These are phyloP conservation scores for Coboldia fuscipes DNA, from an alignment of 1,140 invertebrate genomes.

Conservation along the genomic window DNA sequence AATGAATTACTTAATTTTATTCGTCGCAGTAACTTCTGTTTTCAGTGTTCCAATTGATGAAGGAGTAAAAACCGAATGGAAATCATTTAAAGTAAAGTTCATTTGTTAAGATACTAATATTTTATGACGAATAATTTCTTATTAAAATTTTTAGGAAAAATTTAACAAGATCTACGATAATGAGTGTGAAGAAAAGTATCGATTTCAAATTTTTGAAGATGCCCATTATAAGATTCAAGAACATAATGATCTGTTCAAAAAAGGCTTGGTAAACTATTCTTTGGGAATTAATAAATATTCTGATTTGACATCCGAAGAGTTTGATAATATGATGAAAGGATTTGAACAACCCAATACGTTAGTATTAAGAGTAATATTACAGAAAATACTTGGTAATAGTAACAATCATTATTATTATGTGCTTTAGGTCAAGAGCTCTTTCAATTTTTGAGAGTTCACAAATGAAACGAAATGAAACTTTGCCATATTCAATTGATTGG, in stretches of 20 bases:
- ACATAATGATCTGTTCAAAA: slow-evolving; percentile 37
- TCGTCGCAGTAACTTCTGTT: slow-evolving; percentile 23
- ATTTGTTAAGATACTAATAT: neutral
- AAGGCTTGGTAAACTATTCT: slow-evolving; percentile 29
- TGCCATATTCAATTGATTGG: slow-evolving; percentile 31
- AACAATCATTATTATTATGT: too few species aligned
- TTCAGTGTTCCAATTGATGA: slow-evolving; percentile 39
- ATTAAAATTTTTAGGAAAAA: slow-evolving; percentile 15
- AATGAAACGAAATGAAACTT: neutral
- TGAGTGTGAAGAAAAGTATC: slow-evolving; percentile 36
- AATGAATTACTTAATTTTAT: slow-evolving; percentile 26
- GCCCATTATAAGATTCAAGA: slow-evolving; percentile 41
- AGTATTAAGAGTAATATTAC: neutral
- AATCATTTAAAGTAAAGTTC: slow-evolving; percentile 42
- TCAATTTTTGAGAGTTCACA: neutral
- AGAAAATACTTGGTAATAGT: neutral
- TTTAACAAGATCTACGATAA: slow-evolving; percentile 34
- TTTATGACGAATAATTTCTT: neutral
- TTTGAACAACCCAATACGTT: slow-evolving; percentile 27
- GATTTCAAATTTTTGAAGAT: slow-evolving; percentile 48
- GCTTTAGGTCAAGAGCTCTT: too few species aligned
- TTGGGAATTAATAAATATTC: slow-evolving; percentile 42
- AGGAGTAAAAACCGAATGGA: slow-evolving; percentile 51
- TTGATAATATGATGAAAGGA: slow-evolving; percentile 45
- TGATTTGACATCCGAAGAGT: slow-evolving; percentile 47